Conservation (phyloP, 2,888 invertebrate species). For the Empis livida region DNA sequence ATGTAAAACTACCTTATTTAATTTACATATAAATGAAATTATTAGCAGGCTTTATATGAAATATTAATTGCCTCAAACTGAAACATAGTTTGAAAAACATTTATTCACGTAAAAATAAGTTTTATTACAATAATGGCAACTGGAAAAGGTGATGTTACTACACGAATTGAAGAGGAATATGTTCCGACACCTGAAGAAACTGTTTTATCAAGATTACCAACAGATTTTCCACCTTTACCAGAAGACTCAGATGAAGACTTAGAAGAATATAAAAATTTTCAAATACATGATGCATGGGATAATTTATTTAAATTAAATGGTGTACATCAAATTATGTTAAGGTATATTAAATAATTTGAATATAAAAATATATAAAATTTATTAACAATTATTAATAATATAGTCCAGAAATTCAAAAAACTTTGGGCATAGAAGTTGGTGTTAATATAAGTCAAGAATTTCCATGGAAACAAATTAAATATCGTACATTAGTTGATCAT, state of each 20-base stretch:
- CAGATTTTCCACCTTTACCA: conserved; percentile 4
- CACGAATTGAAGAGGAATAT: conserved; percentile 14
- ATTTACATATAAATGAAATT: too few relatives aligned
- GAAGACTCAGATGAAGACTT: conserved; percentile 10
- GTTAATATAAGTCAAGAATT: conserved; percentile 55
- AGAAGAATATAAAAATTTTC: conserved; percentile 7
- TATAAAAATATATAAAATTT: background rate
- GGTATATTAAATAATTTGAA: background rate
- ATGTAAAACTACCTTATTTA: too few relatives aligned
- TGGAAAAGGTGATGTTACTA: conserved; percentile 10
- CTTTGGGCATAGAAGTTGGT: conserved; percentile 50
- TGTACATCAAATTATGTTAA: conserved; percentile 7
- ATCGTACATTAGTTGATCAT: conserved; percentile 46
- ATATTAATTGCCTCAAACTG: too few relatives aligned
- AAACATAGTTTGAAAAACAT: too few relatives aligned
- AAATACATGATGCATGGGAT: conserved; percentile 1
- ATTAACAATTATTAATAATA: background rate
- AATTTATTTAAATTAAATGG: conserved; percentile 7
- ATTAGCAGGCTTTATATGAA: too few relatives aligned
- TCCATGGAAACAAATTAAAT: conserved; percentile 57
- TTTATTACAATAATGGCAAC: background rate
- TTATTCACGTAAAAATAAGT: too few relatives aligned
- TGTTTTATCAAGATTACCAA: background rate
- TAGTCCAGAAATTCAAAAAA: conserved; percentile 18
- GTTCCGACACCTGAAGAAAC: background rate